Conservation (phyloP, 1,140 invertebrate species). For the Chlorops oryzae region DNA sequence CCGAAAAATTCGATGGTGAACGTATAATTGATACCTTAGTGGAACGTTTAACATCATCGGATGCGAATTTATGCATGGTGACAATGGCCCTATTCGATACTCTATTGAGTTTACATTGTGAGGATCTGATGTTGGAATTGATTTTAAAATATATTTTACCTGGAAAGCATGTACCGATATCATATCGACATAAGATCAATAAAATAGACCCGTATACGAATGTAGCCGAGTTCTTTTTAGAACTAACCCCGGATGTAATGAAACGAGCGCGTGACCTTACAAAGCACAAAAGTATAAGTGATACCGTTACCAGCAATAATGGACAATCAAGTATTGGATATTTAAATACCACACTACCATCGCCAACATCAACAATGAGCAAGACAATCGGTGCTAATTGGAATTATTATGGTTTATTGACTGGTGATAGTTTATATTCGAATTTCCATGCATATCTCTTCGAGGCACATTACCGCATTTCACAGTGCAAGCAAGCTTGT, state of each 20-base stretch:
- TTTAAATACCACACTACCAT: conserved; percentile 19
- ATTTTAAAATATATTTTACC: conserved; percentile 81
- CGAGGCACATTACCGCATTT: conserved; percentile 72
- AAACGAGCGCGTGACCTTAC: conserved; percentile 38
- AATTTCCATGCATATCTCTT: conserved; percentile 78
- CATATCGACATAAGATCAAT: conserved; percentile 66
- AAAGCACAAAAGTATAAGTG: conserved; percentile 30
- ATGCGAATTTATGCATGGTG: conserved; percentile 77
- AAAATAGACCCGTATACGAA: conserved; percentile 76
- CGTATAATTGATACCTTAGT: conserved; percentile 73
- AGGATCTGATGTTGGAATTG: conserved; percentile 93
- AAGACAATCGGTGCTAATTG: conserved; percentile 47
- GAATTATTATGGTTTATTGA: conserved; percentile 52
- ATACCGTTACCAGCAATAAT: conserved; percentile 9
- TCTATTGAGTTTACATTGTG: conserved; percentile 86
- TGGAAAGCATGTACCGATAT: conserved; percentile 85
- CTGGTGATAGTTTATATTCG: conserved; percentile 59
- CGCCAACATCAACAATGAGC: conserved; percentile 38
- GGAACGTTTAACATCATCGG: conserved; percentile 61
- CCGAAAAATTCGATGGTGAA: conserved; percentile 74
- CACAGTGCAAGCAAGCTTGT: conserved; percentile 66
- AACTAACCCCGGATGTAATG: conserved; percentile 62
- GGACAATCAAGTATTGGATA: conserved; percentile 7
- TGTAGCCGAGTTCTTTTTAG: conserved; percentile 76
- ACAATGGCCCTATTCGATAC: conserved; percentile 87